Conservation (phyloP, 1,140 invertebrate genomes). For the Sycophila sp. region DNA sequence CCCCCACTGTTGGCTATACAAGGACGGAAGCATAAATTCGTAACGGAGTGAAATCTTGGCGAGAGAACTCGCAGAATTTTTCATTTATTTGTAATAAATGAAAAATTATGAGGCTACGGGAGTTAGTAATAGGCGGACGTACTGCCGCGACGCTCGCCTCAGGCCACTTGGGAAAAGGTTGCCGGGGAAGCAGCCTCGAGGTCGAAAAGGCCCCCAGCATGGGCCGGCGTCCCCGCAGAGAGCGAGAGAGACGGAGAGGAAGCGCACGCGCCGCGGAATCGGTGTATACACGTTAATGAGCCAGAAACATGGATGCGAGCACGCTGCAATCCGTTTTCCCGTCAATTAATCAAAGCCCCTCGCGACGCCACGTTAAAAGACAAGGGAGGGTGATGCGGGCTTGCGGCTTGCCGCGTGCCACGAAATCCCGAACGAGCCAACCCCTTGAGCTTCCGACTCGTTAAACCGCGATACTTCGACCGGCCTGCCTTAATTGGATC, state of each 20-base stretch:
- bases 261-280: background rate
- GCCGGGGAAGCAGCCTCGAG: no score
- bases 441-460: background rate
- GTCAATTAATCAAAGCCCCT: slow-evolving; percentile 20
- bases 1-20: no score
- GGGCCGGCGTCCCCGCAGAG: no score
- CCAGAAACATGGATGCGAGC: background rate
- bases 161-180: no score
- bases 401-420: background rate
- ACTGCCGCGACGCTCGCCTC: no score
- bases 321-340: slow-evolving; percentile 5
- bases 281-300: background rate
- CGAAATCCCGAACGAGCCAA: background rate
- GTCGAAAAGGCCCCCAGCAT: no score
- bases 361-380: background rate
- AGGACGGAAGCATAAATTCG: no score
- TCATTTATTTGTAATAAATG: no score
- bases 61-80: no score
- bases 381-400: background rate
- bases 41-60: no score
- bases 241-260: background rate
- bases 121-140: no score
- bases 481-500: slow-evolving; percentile 12
- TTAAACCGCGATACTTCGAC: background rate
- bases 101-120: no score